Conservation (phyloP, 2,888 invertebrate species). For the Sphinx pinastri region DNA sequence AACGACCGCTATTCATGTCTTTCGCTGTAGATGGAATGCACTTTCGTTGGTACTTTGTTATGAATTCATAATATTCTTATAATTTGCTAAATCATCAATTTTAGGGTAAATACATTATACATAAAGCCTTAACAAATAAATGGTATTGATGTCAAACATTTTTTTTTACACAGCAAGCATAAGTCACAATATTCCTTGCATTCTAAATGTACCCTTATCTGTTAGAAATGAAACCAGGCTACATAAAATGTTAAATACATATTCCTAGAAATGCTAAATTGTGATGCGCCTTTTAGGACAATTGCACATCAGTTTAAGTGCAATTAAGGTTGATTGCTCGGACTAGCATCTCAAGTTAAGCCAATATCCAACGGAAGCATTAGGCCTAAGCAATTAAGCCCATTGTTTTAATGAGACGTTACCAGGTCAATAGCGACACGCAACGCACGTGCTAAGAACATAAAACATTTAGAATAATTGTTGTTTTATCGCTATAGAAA, state of each 20-base stretch:
- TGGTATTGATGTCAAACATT: too few species aligned
- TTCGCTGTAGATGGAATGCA: background rate
- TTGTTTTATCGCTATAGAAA: constrained; percentile 38
- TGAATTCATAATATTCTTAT: background rate
- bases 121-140: too few species aligned
- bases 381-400: constrained; percentile 54
- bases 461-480: constrained; percentile 55
- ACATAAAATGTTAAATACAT: background rate
- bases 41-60: background rate
- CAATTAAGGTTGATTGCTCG: constrained; percentile 1
- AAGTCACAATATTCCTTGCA: background rate
- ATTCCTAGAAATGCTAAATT: background rate
- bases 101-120: background rate
- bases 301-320: background rate
- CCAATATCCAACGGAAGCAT: constrained; percentile 36
- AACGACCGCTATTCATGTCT: background rate
- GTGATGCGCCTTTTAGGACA: background rate
- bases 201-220: too few species aligned
- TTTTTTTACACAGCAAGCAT: background rate
- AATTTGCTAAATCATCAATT: background rate
- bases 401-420: constrained; percentile 60
- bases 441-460: constrained; percentile 41
- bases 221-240: too few species aligned
- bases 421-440: constrained; percentile 48
- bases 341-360: background rate